Percentiles rank a stretch among this genome's conserved stretches.
Evolutionary conservation across 2,113 vertebrate species (phyloP).

Genomic region (Chascanopsetta lugubris): DNA sequence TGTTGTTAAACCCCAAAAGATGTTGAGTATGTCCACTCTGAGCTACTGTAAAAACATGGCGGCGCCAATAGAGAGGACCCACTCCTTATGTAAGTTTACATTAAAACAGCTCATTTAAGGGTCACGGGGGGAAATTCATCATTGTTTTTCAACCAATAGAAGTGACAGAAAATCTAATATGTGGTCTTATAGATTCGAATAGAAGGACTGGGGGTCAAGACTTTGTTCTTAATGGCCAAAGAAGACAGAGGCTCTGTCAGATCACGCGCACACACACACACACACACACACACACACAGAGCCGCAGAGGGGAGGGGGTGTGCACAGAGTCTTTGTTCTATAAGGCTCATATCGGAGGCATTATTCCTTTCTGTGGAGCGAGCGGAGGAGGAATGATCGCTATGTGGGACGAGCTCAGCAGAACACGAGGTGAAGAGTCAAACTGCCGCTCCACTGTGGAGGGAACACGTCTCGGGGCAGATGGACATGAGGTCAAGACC

Average conservation of each 20-base stretch:
- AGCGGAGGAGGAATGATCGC: conserved; percentile 76
- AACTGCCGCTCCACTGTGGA: conserved; percentile 37
- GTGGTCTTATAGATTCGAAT: neutral
- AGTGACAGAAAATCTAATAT: no score
- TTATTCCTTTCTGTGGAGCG: conserved; percentile 66
- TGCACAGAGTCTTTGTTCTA: conserved; percentile 60
- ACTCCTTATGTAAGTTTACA: no score
- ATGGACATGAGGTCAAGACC: conserved; percentile 24
- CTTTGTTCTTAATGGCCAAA: neutral
- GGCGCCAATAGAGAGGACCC: no score
- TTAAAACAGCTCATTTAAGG: no score
- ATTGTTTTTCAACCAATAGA: no score
- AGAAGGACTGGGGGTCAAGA: conserved; percentile 18
- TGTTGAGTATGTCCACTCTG: no score
- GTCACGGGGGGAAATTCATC: no score
- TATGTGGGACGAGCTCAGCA: conserved; percentile 74
- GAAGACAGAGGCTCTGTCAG: conserved; percentile 34
- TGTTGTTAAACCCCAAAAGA: no score
- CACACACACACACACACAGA: conserved; percentile 21
- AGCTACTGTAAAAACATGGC: no score
- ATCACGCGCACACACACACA: conserved; percentile 35
- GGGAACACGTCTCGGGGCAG: conserved; percentile 55
- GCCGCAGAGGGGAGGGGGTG: conserved; percentile 21
- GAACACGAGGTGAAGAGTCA: conserved; percentile 21
- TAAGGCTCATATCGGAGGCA: conserved; percentile 68